These are phyloP conservation scores for Aproaerema taeniolella DNA, from an alignment of 2,888 invertebrate genomes.

Conservation along the genomic window DNA sequence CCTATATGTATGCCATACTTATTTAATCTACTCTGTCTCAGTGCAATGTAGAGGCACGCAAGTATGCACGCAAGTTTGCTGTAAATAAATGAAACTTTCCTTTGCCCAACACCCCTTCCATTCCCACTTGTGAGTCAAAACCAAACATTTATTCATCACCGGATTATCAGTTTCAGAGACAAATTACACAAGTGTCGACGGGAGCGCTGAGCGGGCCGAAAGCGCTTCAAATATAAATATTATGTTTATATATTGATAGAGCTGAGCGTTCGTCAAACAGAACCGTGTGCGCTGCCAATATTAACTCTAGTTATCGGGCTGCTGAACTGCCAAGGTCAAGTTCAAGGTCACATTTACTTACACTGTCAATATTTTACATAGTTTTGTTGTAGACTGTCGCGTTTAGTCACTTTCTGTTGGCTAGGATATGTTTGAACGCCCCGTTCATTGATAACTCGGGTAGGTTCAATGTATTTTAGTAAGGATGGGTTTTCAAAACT, in stretches of 20 bases:
- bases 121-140: no score
- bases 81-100: no score
- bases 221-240: conserved; percentile 73
- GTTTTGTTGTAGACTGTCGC: conserved; percentile 8
- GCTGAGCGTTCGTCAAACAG: conserved; percentile 72
- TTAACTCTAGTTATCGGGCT: conserved; percentile 73
- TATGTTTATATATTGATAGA: conserved; percentile 77
- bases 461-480: no score
- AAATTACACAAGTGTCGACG: conserved; percentile 61
- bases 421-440: no score
- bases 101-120: no score
- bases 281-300: conserved; percentile 69
- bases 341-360: conserved; percentile 53
- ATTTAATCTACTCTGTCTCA: no score
- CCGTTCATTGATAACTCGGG: background rate
- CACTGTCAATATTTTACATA: conserved; percentile 47
- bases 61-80: no score
- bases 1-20: no score
- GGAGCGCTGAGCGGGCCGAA: conserved; percentile 36
- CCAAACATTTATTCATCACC: no score
- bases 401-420: background rate
- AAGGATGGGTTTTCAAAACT: no score
- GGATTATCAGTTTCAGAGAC: conserved; percentile 69
- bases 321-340: conserved; percentile 62
- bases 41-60: no score